Evolutionary conservation across 1,140 invertebrate genomes (phyloP).

Genomic region (Periplaneta americana): DNA sequence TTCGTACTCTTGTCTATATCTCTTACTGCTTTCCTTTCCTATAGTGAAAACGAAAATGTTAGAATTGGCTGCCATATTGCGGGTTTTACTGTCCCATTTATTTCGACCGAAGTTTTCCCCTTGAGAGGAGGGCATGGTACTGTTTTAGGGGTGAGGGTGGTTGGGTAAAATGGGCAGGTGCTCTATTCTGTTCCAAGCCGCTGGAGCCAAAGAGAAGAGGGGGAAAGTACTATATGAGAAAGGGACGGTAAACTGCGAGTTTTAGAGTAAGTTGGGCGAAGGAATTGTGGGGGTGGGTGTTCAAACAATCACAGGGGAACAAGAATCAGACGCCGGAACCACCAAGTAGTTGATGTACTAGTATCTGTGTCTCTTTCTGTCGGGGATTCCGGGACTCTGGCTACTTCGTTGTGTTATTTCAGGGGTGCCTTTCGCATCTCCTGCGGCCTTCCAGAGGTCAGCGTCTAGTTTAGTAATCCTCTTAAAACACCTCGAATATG

Average conservation of each 20-base stretch:
- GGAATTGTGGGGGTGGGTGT: not conserved
- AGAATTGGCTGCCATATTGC: not conserved
- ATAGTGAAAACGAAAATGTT: not conserved
- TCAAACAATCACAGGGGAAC: not conserved
- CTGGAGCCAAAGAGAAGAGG: not conserved
- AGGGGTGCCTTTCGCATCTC: not conserved
- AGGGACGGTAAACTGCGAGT: not conserved
- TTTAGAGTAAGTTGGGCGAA: not conserved
- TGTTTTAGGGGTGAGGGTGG: not conserved
- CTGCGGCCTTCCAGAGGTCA: too few relatives aligned
- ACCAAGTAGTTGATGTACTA: not conserved
- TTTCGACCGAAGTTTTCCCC: not conserved
- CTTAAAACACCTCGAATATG: not conserved
- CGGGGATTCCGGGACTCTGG: not conserved
- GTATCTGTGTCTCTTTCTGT: too few relatives aligned
- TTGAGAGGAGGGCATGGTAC: not conserved
- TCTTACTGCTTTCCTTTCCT: not conserved
- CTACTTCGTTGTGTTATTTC: not conserved
- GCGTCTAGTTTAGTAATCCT: too few relatives aligned
- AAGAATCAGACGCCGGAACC: not conserved
- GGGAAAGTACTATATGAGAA: not conserved
- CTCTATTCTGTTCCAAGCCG: not conserved
- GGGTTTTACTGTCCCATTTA: not conserved
- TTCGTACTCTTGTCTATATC: not conserved
- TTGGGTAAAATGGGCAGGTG: not conserved